Percentiles rank a stretch among this genome's conserved stretches.
Evolutionary conservation across 2,797 vertebrate species (phyloP).

Genomic region (Mormyrops boulengeri): DNA sequence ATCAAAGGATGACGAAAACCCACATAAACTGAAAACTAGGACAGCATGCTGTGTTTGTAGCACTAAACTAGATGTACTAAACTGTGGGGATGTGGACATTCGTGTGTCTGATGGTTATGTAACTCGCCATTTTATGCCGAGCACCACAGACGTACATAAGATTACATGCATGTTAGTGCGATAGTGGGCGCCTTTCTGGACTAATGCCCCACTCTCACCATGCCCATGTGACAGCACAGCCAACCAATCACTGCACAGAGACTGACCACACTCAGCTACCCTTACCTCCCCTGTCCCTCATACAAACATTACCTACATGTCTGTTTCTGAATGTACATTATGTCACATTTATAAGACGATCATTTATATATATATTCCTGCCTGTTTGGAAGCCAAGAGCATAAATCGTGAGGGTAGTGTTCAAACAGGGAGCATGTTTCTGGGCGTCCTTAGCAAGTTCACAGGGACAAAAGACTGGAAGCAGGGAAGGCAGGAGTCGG

Average conservation of each 20-base stretch:
- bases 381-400: neutral
- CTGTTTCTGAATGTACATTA: slow-evolving; percentile 55
- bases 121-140: neutral
- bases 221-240: neutral
- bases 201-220: neutral
- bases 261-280: slow-evolving; percentile 20
- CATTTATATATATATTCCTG: slow-evolving; percentile 61
- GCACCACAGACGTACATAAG: neutral
- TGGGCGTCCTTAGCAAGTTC: neutral
- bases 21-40: slow-evolving; percentile 23
- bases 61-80: slow-evolving; percentile 38
- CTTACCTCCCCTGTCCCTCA: neutral
- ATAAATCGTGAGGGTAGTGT: neutral
- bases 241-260: neutral
- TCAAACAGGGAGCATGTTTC: slow-evolving; percentile 4
- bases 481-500: slow-evolving; percentile 17
- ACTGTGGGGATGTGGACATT: slow-evolving; percentile 25
- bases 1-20: slow-evolving; percentile 32
- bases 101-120: neutral
- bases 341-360: slow-evolving; percentile 44
- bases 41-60: slow-evolving; percentile 29
- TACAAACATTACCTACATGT: slow-evolving; percentile 31
- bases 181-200: neutral
- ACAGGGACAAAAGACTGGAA: neutral
- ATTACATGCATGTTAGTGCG: neutral